Conservation (phyloP, 2,888 invertebrate genomes). For the Leucoma salicis region DNA sequence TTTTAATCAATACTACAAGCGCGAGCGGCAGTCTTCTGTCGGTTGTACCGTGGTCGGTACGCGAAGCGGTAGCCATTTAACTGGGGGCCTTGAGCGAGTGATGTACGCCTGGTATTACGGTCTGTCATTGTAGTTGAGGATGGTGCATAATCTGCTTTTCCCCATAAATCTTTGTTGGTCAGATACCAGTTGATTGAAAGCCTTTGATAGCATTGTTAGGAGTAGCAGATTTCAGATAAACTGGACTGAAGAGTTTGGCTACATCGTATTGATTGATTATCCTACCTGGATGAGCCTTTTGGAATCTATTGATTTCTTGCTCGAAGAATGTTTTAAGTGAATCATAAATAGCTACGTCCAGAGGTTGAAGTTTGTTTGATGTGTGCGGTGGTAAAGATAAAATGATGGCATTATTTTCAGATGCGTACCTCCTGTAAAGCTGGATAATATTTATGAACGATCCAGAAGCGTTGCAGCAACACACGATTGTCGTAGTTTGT, state of each 20-base stretch:
- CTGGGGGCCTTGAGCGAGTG: no score
- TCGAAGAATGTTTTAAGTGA: neutral
- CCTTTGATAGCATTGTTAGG: slow-evolving; percentile 2
- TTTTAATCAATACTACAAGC: no score
- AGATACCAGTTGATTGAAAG: slow-evolving; percentile 4
- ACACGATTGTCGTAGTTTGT: slow-evolving; percentile 28
- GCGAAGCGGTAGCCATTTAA: no score
- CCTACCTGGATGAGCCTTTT: slow-evolving; percentile 33
- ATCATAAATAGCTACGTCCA: no score
- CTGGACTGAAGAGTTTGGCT: slow-evolving; percentile 25
- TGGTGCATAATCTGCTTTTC: slow-evolving; percentile 5
- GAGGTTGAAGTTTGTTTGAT: slow-evolving; percentile 3
- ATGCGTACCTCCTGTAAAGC: slow-evolving; percentile 37
- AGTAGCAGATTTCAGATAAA: slow-evolving; percentile 15
- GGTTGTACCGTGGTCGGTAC: no score
- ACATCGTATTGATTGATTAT: slow-evolving; percentile 26
- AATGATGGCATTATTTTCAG: slow-evolving; percentile 23
- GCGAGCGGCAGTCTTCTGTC: no score
- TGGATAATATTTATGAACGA: slow-evolving; percentile 40
- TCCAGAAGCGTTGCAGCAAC: slow-evolving; percentile 40
- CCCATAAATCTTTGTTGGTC: neutral
- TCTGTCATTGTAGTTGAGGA: slow-evolving; percentile 5
- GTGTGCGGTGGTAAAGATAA: slow-evolving; percentile 27
- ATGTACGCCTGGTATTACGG: no score
- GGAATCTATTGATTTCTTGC: slow-evolving; percentile 9